These are phyloP conservation scores for Sturmia bella DNA, from an alignment of 2,888 invertebrate species.

Conservation along the genomic window DNA sequence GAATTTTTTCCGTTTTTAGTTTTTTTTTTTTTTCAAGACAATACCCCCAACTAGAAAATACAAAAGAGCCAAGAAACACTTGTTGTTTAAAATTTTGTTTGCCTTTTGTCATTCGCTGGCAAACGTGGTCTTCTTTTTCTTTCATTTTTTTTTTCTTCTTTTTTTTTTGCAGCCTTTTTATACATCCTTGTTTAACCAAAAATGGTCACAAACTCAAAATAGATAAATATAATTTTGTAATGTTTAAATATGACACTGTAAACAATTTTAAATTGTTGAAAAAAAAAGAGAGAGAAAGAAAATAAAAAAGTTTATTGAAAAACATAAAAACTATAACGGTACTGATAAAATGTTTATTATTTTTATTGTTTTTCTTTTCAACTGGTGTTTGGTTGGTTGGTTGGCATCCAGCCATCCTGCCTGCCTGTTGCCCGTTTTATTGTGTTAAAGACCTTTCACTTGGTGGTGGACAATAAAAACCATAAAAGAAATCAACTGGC, in stretches of 20 bases:
- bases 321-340: slow-evolving; percentile 58
- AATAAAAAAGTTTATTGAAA: slow-evolving; percentile 34
- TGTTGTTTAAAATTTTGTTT: slow-evolving; percentile 27
- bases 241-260: slow-evolving; percentile 68
- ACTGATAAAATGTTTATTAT: slow-evolving; percentile 36
- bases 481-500: slow-evolving; percentile 56
- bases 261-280: slow-evolving; percentile 51
- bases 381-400: not conserved
- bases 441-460: slow-evolving; percentile 64
- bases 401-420: slow-evolving; percentile 36
- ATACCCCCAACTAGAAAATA: slow-evolving; percentile 39
- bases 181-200: slow-evolving; percentile 66
- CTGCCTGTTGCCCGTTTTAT: slow-evolving; percentile 39
- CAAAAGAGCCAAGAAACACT: slow-evolving; percentile 43
- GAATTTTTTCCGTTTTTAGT: slow-evolving; percentile 45
- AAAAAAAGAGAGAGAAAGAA: not conserved
- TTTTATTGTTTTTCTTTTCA: slow-evolving; percentile 9
- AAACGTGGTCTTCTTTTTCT: slow-evolving; percentile 47
- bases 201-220: slow-evolving; percentile 64
- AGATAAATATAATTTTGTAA: slow-evolving; percentile 67
- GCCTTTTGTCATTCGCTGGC: slow-evolving; percentile 35
- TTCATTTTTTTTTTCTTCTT: slow-evolving; percentile 16
- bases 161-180: slow-evolving; percentile 19
- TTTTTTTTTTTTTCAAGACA: slow-evolving; percentile 30
- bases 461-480: slow-evolving; percentile 24